A percentile compares a stretch with the other conserved stretches of the same genome.
Evolutionary conservation across 1,140 invertebrate species (phyloP).

Genomic region (Lepidurus packardi): DNA sequence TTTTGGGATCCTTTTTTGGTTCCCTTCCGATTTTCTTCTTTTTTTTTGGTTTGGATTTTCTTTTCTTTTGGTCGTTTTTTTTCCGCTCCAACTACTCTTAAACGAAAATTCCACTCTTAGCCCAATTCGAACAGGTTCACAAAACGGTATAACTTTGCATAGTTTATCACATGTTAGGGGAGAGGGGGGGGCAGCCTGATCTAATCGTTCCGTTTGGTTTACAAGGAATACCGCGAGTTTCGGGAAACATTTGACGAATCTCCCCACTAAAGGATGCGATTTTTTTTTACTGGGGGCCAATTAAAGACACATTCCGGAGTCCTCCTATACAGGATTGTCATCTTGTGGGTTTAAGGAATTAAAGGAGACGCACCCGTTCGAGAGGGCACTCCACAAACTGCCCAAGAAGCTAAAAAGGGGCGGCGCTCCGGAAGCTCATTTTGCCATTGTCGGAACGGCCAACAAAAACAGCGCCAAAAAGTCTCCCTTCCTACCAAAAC

Average conservation of each 20-base stretch:
- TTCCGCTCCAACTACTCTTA: background rate
- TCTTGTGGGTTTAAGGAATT: background rate
- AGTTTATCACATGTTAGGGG: background rate
- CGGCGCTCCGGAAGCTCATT: constrained; percentile 2
- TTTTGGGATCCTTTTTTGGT: background rate
- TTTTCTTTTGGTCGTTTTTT: background rate
- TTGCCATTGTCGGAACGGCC: background rate
- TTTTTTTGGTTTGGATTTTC: background rate
- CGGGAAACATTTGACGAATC: background rate
- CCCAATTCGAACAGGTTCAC: background rate
- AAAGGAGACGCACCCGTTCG: background rate
- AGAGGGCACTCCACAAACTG: background rate
- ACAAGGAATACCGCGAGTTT: no score
- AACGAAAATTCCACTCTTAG: background rate
- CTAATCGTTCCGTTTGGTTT: background rate
- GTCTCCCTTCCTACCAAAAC: background rate
- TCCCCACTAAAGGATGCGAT: background rate
- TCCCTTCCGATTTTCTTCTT: background rate
- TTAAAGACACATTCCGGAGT: no score
- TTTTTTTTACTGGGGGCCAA: no score
- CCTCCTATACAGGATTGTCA: background rate
- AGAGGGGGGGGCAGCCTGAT: background rate
- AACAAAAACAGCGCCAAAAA: background rate
- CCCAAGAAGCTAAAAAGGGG: background rate
- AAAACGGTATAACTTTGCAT: background rate